Conservation (phyloP, 2,888 invertebrate genomes). For the Pecten maximus region DNA sequence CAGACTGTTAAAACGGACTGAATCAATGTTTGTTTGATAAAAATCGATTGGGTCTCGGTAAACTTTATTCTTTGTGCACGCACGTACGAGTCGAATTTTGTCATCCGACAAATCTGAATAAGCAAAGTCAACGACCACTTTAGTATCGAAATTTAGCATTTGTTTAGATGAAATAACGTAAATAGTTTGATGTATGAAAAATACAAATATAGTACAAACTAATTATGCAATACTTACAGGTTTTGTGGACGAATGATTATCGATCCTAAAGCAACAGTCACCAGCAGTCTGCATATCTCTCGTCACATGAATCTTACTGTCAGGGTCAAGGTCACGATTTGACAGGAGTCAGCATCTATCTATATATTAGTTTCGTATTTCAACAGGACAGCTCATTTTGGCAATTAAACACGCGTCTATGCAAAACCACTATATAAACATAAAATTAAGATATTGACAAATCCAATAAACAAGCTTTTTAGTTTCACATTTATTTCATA, state of each 20-base stretch:
- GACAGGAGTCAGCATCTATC: not conserved
- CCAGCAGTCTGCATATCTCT: not conserved
- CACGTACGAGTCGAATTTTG: too few relatives aligned
- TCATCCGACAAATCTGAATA: not conserved
- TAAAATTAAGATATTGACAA: not conserved
- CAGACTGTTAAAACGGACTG: too few relatives aligned
- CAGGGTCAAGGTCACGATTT: not conserved
- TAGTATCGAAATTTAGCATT: too few relatives aligned
- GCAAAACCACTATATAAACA: too few relatives aligned
- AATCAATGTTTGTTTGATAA: too few relatives aligned
- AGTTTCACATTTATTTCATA: not conserved
- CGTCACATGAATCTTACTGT: slow-evolving; percentile 24
- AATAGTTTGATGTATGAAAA: not conserved
- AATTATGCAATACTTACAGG: not conserved
- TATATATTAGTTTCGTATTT: not conserved
- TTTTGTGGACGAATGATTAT: not conserved
- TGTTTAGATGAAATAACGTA: not conserved
- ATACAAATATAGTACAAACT: not conserved
- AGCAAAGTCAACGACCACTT: not conserved
- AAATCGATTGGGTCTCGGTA: too few relatives aligned
- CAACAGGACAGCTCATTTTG: not conserved
- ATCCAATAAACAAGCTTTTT: not conserved
- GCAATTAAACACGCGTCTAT: too few relatives aligned
- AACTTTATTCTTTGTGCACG: too few relatives aligned
- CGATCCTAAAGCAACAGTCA: slow-evolving; percentile 4